A percentile compares a stretch with the other conserved stretches of the same genome.
Evolutionary conservation across 2,113 vertebrate species (phyloP).

Genomic region (Apeltes quadracus): DNA sequence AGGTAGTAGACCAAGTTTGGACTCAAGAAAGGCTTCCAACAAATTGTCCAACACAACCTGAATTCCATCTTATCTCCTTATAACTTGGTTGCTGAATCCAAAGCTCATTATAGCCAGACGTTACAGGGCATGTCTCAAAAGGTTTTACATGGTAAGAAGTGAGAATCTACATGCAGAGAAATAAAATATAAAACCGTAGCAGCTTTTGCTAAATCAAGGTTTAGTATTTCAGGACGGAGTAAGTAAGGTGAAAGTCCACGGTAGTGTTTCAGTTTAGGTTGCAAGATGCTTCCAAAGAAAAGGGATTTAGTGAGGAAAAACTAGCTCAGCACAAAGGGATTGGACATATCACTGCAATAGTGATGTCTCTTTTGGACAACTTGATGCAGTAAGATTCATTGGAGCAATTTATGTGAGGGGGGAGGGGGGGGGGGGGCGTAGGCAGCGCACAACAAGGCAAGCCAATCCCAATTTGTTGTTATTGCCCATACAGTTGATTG

Average conservation of each 20-base stretch:
- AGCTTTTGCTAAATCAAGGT: neutral
- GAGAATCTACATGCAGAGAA: neutral
- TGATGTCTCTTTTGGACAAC: conserved; percentile 17
- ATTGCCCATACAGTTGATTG: conserved; percentile 1
- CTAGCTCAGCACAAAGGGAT: neutral
- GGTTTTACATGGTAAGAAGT: neutral
- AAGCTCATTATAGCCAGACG: neutral
- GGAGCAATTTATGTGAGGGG: conserved; percentile 36
- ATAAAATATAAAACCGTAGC: neutral
- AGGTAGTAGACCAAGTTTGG: neutral
- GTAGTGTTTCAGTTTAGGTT: neutral
- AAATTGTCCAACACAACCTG: neutral
- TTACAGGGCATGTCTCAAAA: neutral
- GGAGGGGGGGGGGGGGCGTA: too few species aligned
- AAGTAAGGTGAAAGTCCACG: neutral
- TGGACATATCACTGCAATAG: neutral
- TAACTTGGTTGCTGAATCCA: neutral
- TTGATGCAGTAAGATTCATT: conserved; percentile 38
- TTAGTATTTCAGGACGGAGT: neutral
- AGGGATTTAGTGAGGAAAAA: neutral
- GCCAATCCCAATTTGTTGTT: conserved; percentile 19
- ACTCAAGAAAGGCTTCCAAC: neutral
- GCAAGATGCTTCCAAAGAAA: neutral
- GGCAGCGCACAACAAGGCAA: conserved; percentile 7
- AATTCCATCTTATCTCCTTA: neutral